Base-by-base conservation (phyloP, 1,140 invertebrate genomes). In the Plodia interpunctella region DNA sequence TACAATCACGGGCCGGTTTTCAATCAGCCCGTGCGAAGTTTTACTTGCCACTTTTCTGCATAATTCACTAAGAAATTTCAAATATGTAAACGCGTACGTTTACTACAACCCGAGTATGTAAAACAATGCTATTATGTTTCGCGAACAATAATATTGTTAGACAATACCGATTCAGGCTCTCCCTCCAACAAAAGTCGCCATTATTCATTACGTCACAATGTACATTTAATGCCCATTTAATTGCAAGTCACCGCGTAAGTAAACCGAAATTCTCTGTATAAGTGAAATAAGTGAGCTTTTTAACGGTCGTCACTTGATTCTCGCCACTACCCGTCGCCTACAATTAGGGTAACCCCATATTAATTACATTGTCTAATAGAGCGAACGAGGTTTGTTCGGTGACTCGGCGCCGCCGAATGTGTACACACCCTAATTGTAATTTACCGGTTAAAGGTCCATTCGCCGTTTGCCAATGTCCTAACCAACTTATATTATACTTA, bases 331-430 rank as follows among this genome's bases (percentile, higher is more conserved):
- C 70, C 69, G 69, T 78, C 74, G 67, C 67, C 65, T 63, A 75
- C 76, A 83, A 83, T 87, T 84, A 84, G 74, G 71, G 74, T 69
- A 78, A 74, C 74, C 72, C 68, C 66, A 76, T 86, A 85, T 88
- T 86, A 83, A 86, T 85, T 88, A 88, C 81, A 82, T 74, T 76
- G 74, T 75, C 76, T 83, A 85, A 86, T 88, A 75, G 82, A 80
- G 72, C 72, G 66, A 61, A 58, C 66, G 65, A 59, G 68, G 75
- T 77, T 77, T 74, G 66, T 63, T 71, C 72, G 68, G 66, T 65
- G 66, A 78, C 67, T 62, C 66, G 66, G 71, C 72, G 69, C 65
- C 63, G 53, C 65, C 62, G 53, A 72, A 72, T 79, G 72, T 82
- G 75, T 74, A 79, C 72, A 64, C 60, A 72, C 66, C 72, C 64